Evolutionary conservation across 2,113 vertebrate species (phyloP).

Genomic region (Cariama cristata): DNA sequence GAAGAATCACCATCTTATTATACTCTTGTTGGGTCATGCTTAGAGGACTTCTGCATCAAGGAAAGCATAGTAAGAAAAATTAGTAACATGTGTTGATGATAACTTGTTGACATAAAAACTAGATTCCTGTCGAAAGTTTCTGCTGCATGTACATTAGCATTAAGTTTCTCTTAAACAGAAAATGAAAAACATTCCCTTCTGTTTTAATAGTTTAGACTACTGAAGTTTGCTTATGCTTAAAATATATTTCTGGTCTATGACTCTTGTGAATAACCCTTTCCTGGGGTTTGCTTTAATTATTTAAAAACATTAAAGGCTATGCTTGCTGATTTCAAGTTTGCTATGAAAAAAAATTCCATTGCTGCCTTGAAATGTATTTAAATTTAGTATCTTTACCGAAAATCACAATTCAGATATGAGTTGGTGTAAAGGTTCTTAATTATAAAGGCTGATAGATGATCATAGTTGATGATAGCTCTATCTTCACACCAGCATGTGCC

Average conservation of each 20-base stretch:
- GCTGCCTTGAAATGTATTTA: neutral
- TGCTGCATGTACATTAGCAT: neutral
- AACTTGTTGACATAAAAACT: conserved; percentile 9
- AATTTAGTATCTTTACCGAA: neutral
- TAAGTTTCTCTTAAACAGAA: conserved; percentile 7
- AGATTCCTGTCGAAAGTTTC: conserved; percentile 6
- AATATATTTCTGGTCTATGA: neutral
- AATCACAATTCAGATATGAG: neutral
- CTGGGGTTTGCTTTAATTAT: conserved; percentile 31
- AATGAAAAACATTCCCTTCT: conserved; percentile 9
- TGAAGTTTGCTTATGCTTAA: neutral
- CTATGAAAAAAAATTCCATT: neutral
- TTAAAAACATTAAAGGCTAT: conserved; percentile 23
- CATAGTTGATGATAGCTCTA: neutral
- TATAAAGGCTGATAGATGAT: neutral
- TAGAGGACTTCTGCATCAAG: neutral
- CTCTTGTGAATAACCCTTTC: neutral
- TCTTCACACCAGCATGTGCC: neutral
- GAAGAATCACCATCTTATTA: conserved; percentile 9
- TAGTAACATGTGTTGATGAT: neutral
- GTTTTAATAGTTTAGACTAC: neutral
- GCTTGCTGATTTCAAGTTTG: neutral
- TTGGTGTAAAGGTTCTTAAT: neutral
- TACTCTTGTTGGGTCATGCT: neutral
- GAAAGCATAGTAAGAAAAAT: conserved; percentile 29